Conservation (phyloP, 1,140 invertebrate genomes). For the Pinna nobilis region DNA sequence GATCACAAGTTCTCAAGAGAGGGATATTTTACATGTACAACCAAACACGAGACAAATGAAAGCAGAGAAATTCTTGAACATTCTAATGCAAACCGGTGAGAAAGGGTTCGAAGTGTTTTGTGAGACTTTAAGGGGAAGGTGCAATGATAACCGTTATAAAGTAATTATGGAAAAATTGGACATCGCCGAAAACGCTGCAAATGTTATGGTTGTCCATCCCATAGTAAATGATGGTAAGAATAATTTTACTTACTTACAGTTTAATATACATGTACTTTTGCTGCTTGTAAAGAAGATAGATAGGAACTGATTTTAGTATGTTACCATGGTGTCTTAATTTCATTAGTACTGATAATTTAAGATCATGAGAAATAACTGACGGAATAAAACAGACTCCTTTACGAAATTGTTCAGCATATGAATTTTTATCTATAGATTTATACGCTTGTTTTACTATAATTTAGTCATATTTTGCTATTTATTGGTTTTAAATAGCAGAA, state of each 20-base stretch:
- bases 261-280: neutral
- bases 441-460: no score
- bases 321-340: no score
- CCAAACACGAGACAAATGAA: slow-evolving; percentile 41
- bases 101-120: slow-evolving; percentile 37
- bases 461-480: no score
- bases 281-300: no score
- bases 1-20: slow-evolving; percentile 11
- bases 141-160: slow-evolving; percentile 28
- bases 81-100: slow-evolving; percentile 30
- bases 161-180: slow-evolving; percentile 38
- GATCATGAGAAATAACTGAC: no score
- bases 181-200: neutral
- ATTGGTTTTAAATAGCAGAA: no score
- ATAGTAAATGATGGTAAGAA: slow-evolving; percentile 20
- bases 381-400: no score
- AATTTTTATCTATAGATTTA: no score
- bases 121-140: slow-evolving; percentile 5
- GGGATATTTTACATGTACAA: slow-evolving; percentile 32
- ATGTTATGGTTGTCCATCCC: slow-evolving; percentile 20
- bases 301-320: no score
- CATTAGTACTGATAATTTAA: no score
- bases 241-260: neutral
- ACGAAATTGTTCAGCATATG: no score
- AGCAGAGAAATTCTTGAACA: slow-evolving; percentile 42